Evolutionary conservation across 1,140 invertebrate genomes (phyloP), one percentile per base, ranked within the genome.

Genomic region (Drosophila arizonae): DNA sequence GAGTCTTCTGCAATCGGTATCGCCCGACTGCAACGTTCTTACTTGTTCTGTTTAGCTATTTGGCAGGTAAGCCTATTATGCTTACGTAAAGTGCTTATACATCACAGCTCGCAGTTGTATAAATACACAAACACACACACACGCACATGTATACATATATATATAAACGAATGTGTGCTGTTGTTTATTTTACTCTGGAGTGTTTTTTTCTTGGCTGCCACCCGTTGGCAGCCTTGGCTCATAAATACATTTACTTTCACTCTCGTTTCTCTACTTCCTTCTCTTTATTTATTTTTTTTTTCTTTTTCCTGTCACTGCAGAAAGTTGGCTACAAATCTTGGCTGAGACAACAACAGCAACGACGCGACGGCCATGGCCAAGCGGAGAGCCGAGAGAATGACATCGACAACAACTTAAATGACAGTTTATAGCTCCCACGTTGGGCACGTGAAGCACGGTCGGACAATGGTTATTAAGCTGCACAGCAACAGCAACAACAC

Each of bases 331-430:
- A 87, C 82, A 87, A 87, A 87, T 87, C 82, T 84, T 87, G 76
- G 46, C 69, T 67, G 30, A 88, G 77, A 70, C 84, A 78, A 76
- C 68, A 82, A 76, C 43, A 17, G 17, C 15, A 46, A 21, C 15
- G 15, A 4, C 4, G 61, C 50, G 43, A 15, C 8, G 54, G 36
- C 51, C 48, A 64, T 13, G 57, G 64, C 30, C 45, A 36, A 50
- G 78, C 78, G 60, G 51, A 45, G 55, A 72, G 69, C 73, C 64
- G 51, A 45, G 55, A 72, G 69, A 87, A 86, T 86, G 82, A 87
- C 79, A 87, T 87, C 82, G 84, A 88, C 82, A 87, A 87, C 82
- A 87, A 87, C 82, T 88, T 87, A 87, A 87, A 87, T 87, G 82
- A 87, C 82, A 87, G 76, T 87, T 87, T 87, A 87, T 87, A 79